Percentiles rank a stretch among this genome's conserved stretches.
Conservation (phyloP, 2,113 vertebrate species). For the Pipra filicauda region DNA sequence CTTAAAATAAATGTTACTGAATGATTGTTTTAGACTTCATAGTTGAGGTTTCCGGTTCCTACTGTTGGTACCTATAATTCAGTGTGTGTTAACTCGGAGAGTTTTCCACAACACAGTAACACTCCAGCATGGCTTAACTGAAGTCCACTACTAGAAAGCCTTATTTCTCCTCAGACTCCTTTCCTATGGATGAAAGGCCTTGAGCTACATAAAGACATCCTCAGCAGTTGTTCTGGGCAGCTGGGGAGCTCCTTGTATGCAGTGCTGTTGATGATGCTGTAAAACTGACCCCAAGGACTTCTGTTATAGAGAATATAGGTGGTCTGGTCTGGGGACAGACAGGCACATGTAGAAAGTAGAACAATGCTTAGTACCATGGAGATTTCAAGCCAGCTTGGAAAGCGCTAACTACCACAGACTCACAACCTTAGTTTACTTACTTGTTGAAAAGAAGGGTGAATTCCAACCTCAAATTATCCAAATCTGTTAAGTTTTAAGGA, state of each 20-base stretch:
- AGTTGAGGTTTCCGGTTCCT: neutral
- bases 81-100: neutral
- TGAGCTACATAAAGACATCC: neutral
- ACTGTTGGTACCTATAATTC: neutral
- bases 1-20: neutral
- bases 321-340: neutral
- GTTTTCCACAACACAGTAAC: neutral
- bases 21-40: neutral
- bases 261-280: neutral
- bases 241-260: neutral
- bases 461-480: neutral
- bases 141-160: neutral
- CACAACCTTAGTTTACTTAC: rapidly evolving
- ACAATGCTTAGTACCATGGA: neutral
- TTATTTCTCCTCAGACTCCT: neutral
- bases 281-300: neutral
- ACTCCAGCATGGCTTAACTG: neutral
- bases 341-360: neutral
- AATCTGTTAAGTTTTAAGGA: neutral
- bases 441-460: neutral
- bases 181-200: neutral
- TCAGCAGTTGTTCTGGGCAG: neutral
- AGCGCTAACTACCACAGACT: neutral
- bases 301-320: neutral
- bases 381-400: neutral